Conservation (phyloP, 2,113 vertebrate genomes). For the Corapipo altera region DNA sequence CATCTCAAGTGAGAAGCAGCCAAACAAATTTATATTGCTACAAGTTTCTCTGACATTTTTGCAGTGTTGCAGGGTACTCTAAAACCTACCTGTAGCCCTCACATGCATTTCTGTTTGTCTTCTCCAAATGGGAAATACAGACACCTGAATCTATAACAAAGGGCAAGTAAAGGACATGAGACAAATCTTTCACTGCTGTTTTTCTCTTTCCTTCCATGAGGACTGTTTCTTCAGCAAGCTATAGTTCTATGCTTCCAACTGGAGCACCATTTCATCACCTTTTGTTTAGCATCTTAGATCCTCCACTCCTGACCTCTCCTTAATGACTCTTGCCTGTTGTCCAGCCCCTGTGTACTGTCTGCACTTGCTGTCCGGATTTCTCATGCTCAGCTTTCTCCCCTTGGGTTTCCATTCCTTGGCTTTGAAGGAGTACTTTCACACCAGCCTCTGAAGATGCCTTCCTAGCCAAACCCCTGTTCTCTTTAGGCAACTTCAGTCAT, state of each 20-base stretch:
- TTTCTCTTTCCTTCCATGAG: neutral
- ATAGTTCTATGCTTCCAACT: neutral
- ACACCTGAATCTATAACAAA: neutral
- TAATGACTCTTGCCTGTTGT: neutral
- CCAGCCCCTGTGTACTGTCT: neutral
- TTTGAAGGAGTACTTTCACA: neutral
- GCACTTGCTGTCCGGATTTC: neutral
- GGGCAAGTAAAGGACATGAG: neutral
- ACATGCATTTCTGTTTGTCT: neutral
- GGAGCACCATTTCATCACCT: neutral
- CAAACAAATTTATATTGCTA: neutral
- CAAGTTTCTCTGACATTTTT: neutral
- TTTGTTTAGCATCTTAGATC: neutral
- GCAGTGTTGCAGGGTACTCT: neutral
- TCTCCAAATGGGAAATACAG: neutral
- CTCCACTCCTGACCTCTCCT: neutral
- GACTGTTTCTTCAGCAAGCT: neutral
- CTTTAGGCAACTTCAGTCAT: neutral
- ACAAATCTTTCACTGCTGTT: neutral
- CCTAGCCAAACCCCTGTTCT: neutral
- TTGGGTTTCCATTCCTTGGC: neutral
- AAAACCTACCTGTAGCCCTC: neutral
- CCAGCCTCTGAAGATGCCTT: neutral
- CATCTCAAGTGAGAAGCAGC: conserved; percentile 16
- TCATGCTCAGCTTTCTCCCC: neutral